These are phyloP conservation scores for Drosophila nikananu DNA, from an alignment of 1,140 invertebrate genomes.

Conservation along the genomic window DNA sequence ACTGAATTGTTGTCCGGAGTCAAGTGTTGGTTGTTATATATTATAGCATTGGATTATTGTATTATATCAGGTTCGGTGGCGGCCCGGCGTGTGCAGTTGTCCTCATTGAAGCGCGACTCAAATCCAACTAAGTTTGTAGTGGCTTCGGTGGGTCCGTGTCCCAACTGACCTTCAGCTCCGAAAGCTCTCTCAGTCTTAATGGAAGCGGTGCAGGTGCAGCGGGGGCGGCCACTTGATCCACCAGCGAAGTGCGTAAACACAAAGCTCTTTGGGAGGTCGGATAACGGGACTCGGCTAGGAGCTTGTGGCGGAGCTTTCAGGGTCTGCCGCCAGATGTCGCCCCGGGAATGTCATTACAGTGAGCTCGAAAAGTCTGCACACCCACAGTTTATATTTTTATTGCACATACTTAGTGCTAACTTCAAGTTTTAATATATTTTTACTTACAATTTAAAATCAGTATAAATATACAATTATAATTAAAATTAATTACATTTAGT, in stretches of 20 bases:
- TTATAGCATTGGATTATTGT: slow-evolving; percentile 22
- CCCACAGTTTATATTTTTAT: no score
- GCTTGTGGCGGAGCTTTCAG: background rate
- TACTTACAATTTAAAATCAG: no score
- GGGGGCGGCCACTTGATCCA: slow-evolving; percentile 1
- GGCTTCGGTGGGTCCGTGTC: slow-evolving; percentile 43
- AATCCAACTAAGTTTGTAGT: slow-evolving; percentile 19
- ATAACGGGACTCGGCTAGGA: background rate
- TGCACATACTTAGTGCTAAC: no score
- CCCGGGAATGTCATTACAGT: background rate
- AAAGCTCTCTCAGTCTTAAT: slow-evolving; percentile 19
- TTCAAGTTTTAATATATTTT: no score
- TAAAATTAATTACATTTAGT: no score
- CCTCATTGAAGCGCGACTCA: slow-evolving; percentile 74
- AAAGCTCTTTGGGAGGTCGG: slow-evolving; percentile 9
- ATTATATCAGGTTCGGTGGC: slow-evolving; percentile 48
- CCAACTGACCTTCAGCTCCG: slow-evolving; percentile 68
- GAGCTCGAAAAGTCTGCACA: background rate
- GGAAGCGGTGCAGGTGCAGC: background rate
- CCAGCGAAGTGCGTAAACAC: slow-evolving; percentile 15
- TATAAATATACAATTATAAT: no score
- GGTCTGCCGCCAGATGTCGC: background rate
- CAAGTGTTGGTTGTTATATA: slow-evolving; percentile 9
- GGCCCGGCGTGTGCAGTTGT: slow-evolving; percentile 63
- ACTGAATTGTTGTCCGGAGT: slow-evolving; percentile 48